A percentile compares a stretch with the other conserved stretches of the same genome.
Evolutionary conservation across 2,797 vertebrate species (phyloP).

Genomic region (Cossypha polioptera): DNA sequence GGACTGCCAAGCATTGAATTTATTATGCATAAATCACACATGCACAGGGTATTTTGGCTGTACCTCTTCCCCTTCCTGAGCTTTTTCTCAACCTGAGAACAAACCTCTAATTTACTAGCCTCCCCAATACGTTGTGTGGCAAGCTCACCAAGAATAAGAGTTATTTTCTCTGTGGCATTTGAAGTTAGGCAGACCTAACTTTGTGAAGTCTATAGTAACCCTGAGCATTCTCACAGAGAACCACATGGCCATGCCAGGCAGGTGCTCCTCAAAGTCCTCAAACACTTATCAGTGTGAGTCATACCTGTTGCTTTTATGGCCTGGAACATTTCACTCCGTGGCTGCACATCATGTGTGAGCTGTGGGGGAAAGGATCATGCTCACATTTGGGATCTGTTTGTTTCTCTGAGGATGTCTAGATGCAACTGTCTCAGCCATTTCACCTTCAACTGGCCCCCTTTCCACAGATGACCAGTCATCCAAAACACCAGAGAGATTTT

Average conservation of each 20-base stretch:
- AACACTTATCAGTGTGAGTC: not conserved
- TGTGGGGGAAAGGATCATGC: not conserved
- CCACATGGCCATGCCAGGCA: not conserved
- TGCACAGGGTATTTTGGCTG: not conserved
- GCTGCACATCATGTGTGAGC: not conserved
- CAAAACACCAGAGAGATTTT: constrained; percentile 30
- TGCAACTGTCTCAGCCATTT: not conserved
- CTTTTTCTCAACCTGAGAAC: not conserved
- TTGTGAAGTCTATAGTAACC: not conserved
- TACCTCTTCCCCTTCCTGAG: not conserved
- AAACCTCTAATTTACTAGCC: not conserved
- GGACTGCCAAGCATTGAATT: not conserved
- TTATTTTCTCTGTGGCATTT: not conserved
- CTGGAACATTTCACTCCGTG: rapidly evolving
- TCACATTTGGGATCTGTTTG: not conserved
- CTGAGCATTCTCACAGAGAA: not conserved
- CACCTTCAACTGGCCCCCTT: not conserved
- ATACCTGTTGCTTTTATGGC: not conserved
- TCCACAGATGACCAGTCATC: constrained; percentile 41
- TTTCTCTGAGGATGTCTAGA: constrained; percentile 7
- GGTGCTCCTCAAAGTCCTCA: not conserved
- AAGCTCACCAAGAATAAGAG: not conserved
- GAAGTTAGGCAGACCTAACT: not conserved
- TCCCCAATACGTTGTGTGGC: not conserved
- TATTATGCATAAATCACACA: not conserved